Percentiles rank a stretch among this genome's conserved stretches.
These are phyloP conservation scores for Tachycineta bicolor DNA, from an alignment of 2,113 vertebrate genomes.

Conservation along the genomic window DNA sequence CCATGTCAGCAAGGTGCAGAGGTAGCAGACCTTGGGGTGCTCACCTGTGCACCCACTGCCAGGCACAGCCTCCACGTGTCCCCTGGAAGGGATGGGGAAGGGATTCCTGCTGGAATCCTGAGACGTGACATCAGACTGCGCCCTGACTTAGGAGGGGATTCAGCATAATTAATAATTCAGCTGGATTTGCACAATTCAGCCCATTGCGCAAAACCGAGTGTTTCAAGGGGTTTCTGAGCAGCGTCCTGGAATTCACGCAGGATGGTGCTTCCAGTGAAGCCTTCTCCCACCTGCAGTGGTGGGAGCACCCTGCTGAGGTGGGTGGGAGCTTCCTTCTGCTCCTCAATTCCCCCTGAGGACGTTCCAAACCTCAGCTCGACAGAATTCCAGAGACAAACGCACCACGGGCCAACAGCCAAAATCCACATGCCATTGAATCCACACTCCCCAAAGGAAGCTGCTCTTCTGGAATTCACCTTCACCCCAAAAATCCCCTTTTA, in stretches of 20 bases:
- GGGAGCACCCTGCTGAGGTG: background rate
- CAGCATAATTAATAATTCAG: background rate
- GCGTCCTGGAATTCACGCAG: background rate
- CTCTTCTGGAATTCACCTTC: background rate
- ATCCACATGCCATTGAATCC: background rate
- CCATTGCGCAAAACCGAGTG: background rate
- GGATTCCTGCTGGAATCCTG: background rate
- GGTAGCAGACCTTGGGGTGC: background rate
- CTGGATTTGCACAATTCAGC: background rate
- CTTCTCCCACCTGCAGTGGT: background rate
- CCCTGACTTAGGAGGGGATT: background rate
- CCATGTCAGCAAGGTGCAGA: background rate
- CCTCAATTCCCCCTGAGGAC: background rate
- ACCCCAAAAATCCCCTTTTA: background rate
- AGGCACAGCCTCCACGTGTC: background rate
- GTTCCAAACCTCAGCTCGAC: background rate
- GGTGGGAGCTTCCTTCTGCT: background rate
- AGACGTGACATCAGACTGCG: rapidly evolving
- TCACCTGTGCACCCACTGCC: background rate
- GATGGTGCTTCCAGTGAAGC: background rate
- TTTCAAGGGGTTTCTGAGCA: background rate
- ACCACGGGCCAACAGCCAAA: background rate
- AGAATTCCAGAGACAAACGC: background rate
- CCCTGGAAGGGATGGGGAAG: background rate
- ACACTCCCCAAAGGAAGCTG: background rate